phyloP scores from a whole-genome alignment of 2,888 invertebrate species.

The Spisula solida region DNA sequence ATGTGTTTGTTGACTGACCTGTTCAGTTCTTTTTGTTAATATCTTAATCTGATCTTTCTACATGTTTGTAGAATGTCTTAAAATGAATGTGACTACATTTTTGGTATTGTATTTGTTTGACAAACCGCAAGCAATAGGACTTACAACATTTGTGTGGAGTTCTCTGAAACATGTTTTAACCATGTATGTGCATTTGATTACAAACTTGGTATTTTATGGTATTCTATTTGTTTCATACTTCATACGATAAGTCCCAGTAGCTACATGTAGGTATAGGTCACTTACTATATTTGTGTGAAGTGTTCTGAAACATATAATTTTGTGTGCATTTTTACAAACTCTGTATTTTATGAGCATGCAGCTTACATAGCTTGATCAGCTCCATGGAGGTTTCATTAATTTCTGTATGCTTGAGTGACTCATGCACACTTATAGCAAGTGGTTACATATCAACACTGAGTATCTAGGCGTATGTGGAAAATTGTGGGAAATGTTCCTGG shows the following conservation, averaged over 20 bases:
- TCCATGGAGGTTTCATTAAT: neutral
- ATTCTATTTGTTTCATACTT: too few relatives aligned
- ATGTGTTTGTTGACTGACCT: neutral
- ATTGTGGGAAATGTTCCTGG: neutral
- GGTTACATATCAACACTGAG: neutral
- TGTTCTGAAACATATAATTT: too few relatives aligned
- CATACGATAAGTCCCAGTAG: too few relatives aligned
- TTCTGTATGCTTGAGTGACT: slow-evolving; percentile 9
- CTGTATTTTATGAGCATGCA: neutral
- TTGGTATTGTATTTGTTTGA: neutral
- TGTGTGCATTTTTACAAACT: too few relatives aligned
- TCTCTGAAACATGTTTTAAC: neutral
- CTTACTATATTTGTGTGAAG: too few relatives aligned
- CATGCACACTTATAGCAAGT: neutral
- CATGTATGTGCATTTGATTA: too few relatives aligned
- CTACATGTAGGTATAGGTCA: too few relatives aligned
- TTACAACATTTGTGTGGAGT: too few relatives aligned
- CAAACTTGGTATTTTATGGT: too few relatives aligned
- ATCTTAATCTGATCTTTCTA: slow-evolving; percentile 14
- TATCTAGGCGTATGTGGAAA: neutral
- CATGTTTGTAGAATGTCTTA: neutral
- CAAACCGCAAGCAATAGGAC: too few relatives aligned
- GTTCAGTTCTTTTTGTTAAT: neutral
- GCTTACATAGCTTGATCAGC: neutral
- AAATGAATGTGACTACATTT: neutral